A percentile compares a stretch with the other conserved stretches of the same genome.
Evolutionary conservation across 2,888 invertebrate genomes (phyloP).

Genomic region (Bombyx huttoni): DNA sequence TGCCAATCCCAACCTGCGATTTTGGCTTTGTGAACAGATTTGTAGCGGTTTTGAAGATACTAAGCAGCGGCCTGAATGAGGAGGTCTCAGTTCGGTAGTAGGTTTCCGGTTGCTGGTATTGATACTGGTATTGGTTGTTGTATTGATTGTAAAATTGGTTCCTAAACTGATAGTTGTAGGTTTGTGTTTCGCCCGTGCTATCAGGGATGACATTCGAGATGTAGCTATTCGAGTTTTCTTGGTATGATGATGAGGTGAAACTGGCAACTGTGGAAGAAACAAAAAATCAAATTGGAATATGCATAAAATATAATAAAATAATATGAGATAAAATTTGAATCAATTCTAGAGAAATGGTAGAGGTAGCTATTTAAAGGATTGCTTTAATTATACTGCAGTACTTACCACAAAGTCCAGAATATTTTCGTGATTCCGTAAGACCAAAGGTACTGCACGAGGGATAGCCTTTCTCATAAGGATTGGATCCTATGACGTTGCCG

Average conservation of each 20-base stretch:
- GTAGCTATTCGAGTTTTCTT: conserved; percentile 58
- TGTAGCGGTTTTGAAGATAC: conserved; percentile 58
- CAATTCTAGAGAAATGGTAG: too few relatives aligned
- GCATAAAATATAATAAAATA: neutral
- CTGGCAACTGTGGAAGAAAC: conserved; percentile 44
- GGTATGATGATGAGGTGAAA: conserved; percentile 51
- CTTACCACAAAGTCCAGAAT: conserved; percentile 85
- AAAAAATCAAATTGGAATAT: neutral
- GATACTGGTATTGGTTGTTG: conserved; percentile 47
- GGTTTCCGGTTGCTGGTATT: conserved; percentile 35
- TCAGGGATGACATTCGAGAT: conserved; percentile 70
- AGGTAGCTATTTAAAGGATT: neutral
- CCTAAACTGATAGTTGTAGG: conserved; percentile 51
- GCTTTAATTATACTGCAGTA: conserved; percentile 17
- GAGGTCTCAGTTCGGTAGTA: conserved; percentile 43
- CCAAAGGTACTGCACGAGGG: conserved; percentile 81
- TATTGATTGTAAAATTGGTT: conserved; percentile 50
- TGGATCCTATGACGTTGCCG: conserved; percentile 83
- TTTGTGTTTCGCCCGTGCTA: conserved; percentile 54
- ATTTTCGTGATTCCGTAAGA: conserved; percentile 78
- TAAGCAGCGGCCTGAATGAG: conserved; percentile 59
- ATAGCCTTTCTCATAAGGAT: conserved; percentile 82
- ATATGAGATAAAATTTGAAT: too few relatives aligned
- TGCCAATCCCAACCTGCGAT: conserved; percentile 54
- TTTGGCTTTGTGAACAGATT: conserved; percentile 55